Evolutionary conservation across 2,113 vertebrate genomes (phyloP).

Genomic region (Ia io): DNA sequence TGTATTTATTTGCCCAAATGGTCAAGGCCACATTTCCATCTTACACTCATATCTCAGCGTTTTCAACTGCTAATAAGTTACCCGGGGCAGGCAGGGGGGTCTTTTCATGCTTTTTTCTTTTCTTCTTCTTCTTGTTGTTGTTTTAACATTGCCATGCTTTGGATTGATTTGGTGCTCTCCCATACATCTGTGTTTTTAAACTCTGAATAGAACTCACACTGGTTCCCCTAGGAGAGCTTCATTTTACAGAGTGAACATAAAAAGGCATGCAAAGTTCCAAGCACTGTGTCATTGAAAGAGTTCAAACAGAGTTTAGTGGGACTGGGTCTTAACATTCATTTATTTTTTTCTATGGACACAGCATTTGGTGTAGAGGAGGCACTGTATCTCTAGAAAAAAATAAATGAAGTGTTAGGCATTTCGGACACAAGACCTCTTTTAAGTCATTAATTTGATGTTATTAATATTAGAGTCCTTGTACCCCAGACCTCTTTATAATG

Average conservation of each 20-base stretch:
- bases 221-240: background rate
- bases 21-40: conserved; percentile 9
- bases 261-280: conserved; percentile 24
- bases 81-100: background rate
- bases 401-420: background rate
- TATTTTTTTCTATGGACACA: background rate
- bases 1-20: conserved; percentile 1
- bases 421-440: background rate
- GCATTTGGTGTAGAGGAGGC: background rate
- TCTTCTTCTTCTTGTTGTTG: background rate
- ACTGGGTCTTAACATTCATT: background rate
- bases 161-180: conserved; percentile 18
- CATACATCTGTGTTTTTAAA: conserved; percentile 47
- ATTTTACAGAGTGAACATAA: conserved; percentile 40
- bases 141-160: conserved; percentile 12
- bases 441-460: background rate
- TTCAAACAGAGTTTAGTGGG: conserved; percentile 30
- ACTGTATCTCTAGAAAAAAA: background rate
- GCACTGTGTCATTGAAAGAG: background rate
- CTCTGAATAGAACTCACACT: conserved; percentile 24
- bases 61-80: conserved; percentile 40
- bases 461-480: background rate
- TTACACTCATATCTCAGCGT: background rate
- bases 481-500: background rate
- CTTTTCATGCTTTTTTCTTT: background rate